These are phyloP conservation scores for Channallabes apus DNA, from an alignment of 2,797 vertebrate genomes.

Conservation along the genomic window DNA sequence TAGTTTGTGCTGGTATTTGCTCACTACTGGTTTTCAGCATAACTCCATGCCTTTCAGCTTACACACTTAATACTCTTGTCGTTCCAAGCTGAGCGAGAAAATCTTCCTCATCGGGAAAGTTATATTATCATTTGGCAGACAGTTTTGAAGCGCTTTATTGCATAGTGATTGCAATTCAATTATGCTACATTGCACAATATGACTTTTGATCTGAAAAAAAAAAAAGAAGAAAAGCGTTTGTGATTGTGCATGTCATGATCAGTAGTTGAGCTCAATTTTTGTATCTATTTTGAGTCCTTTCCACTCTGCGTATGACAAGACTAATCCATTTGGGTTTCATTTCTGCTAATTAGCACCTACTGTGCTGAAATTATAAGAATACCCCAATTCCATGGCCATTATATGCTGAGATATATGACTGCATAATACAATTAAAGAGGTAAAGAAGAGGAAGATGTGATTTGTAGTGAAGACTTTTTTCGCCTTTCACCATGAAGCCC, in stretches of 20 bases:
- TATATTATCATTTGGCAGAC: background rate
- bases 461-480: background rate
- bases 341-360: conserved; percentile 32
- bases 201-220: background rate
- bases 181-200: background rate
- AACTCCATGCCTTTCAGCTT: too few species aligned
- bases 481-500: background rate
- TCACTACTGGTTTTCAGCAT: background rate
- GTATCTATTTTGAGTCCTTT: background rate
- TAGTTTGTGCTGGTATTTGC: background rate
- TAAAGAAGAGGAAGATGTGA: background rate
- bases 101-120: background rate
- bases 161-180: background rate
- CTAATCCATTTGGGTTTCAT: conserved; percentile 22
- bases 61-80: background rate
- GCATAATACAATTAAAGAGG: background rate
- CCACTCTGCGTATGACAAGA: conserved; percentile 1
- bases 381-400: background rate
- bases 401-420: background rate
- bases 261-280: background rate
- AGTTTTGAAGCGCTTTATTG: background rate
- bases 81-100: background rate
- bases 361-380: conserved; percentile 18
- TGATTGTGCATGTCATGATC: conserved; percentile 9
- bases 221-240: background rate